phyloP scores from a whole-genome alignment of 2,113 vertebrate species.

The Brachypodius melanocephalos region DNA sequence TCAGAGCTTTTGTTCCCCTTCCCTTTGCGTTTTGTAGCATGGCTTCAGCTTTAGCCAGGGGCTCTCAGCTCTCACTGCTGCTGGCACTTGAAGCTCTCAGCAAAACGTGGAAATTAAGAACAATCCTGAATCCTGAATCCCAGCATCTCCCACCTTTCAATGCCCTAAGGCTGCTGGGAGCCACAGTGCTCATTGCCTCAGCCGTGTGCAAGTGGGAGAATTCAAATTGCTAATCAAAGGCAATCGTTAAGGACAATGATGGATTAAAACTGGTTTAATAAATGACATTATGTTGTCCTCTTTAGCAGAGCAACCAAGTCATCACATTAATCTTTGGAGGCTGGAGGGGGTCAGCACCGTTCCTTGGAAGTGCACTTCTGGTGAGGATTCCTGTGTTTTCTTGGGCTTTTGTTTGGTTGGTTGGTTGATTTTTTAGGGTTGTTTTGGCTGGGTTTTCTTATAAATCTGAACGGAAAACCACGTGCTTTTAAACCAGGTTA shows the following conservation, averaged over 20 bases:
- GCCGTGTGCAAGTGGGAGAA: neutral
- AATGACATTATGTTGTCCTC: neutral
- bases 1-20: neutral
- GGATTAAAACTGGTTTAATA: neutral
- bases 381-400: neutral
- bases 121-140: neutral
- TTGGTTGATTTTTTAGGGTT: neutral
- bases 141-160: neutral
- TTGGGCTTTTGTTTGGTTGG: neutral
- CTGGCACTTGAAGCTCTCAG: conserved; percentile 15
- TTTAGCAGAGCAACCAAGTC: neutral
- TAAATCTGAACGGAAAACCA: neutral
- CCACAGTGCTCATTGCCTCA: neutral
- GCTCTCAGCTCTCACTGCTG: neutral
- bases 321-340: neutral
- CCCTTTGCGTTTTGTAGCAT: neutral
- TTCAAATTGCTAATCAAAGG: conserved; percentile 19
- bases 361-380: neutral
- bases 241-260: neutral
- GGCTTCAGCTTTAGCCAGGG: neutral
- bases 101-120: conserved; percentile 30
- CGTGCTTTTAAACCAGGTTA: neutral
- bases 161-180: neutral
- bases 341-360: neutral
- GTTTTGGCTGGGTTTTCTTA: neutral